phyloP scores from a whole-genome alignment of 2,888 invertebrate genomes.

The Drosophila limbata region DNA sequence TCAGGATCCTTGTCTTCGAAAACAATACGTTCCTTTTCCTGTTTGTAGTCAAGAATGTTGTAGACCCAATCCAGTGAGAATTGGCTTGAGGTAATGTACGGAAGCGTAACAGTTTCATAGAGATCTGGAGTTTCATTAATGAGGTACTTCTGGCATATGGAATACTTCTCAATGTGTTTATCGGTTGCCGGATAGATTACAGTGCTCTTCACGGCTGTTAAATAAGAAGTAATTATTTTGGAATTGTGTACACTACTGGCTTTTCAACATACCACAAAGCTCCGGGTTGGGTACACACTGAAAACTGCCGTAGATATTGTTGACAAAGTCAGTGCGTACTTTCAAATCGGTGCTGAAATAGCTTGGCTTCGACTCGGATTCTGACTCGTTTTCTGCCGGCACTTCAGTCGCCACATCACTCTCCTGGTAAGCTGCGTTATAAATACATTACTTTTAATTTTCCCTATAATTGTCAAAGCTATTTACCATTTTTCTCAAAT shows the following conservation, averaged over 20 bases:
- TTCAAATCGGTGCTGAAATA: constrained; percentile 88
- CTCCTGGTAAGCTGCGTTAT: constrained; percentile 87
- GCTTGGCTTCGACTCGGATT: constrained; percentile 43
- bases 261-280: constrained; percentile 87
- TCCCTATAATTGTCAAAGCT: not conserved
- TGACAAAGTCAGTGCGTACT: constrained; percentile 89
- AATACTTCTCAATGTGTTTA: constrained; percentile 95
- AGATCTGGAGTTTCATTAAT: constrained; percentile 94
- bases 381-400: not conserved
- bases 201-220: constrained; percentile 92
- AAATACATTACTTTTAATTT: not conserved
- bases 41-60: constrained; percentile 96
- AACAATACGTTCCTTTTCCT: constrained; percentile 94
- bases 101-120: constrained; percentile 92
- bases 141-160: constrained; percentile 90
- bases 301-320: constrained; percentile 94
- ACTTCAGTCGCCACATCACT: constrained; percentile 78
- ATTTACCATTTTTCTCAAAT: constrained; percentile 90
- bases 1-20: constrained; percentile 91
- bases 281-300: constrained; percentile 88
- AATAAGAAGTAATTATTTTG: not conserved
- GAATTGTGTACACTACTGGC: not conserved
- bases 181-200: constrained; percentile 97
- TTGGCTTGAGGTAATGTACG: constrained; percentile 90
- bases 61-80: constrained; percentile 97